Evolutionary conservation across 2,888 invertebrate genomes (phyloP), one percentile per base, ranked within the genome.

Genomic region (Euzetes globulus): DNA sequence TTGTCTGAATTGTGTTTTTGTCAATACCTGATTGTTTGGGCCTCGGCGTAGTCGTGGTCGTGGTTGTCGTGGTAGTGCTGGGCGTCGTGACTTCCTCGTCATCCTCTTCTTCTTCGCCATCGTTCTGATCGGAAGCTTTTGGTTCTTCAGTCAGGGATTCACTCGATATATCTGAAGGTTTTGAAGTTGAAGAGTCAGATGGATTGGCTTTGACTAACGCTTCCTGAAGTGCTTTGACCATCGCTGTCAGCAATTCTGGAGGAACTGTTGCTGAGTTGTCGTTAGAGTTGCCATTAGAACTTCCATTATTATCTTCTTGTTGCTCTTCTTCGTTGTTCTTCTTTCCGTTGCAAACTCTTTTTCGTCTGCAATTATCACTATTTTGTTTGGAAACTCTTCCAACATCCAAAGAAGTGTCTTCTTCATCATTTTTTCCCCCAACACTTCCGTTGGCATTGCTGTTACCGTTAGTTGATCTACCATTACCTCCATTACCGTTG

Each of bases 201-300:
- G 73, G 65, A 68, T 50, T 60, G 5, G 37, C 70, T 25, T 52
- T 71, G 11, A 47, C 74, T 22, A 74, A 52, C 19, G 74, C 74
- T 29, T 74, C 74, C 37, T 70, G 70, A 37, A 74, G 33, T 55
- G 74, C 74, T 45, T 71, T 74, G 3, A 74, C 52, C 74, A 74
- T 74, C 17, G 74, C 74, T 71, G 41, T 17, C 17, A 74, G 15
- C 25, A 74, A 37, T 58, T 74, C 74, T 25, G 74, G 74, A 22
- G 74, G 52, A 41, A 74, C 74, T 29, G 74, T 71, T 3, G 27
- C 71, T 19, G 47, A 22, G n/a, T 55, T 33, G 9, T 33, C 33
- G 9, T 4, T 55, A 3, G 17, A 15, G 5, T 11, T 6, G n/a
- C 17, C 65, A 4, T 37, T 65, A 33, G 2, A n/a, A n/a, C n/a